These are phyloP conservation scores for Trypoxylon attenuatum DNA, from an alignment of 2,888 invertebrate species.

Conservation along the genomic window DNA sequence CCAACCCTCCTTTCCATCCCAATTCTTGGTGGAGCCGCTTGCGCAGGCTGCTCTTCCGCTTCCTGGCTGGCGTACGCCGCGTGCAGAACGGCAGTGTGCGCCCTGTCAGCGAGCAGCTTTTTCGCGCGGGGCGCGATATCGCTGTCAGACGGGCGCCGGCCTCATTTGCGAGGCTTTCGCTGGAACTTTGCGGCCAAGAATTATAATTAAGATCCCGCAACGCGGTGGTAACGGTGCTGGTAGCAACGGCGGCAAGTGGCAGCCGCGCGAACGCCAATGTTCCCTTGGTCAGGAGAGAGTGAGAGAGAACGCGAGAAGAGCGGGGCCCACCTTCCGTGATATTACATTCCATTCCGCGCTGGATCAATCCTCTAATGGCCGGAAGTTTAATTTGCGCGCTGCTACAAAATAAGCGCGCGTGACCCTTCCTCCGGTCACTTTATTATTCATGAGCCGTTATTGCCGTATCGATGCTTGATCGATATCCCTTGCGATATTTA, in stretches of 20 bases:
- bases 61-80: neutral
- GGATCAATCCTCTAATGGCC: slow-evolving; percentile 70
- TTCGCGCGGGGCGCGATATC: slow-evolving; percentile 53
- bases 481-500: no score
- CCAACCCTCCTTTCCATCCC: neutral
- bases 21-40: neutral
- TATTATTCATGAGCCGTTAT: slow-evolving; percentile 51
- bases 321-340: slow-evolving; percentile 60
- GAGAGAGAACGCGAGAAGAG: slow-evolving; percentile 24
- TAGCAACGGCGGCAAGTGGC: no score
- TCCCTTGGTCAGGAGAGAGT: no score
- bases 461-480: slow-evolving; percentile 32
- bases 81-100: neutral
- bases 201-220: slow-evolving; percentile 71
- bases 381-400: slow-evolving; percentile 67
- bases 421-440: slow-evolving; percentile 18
- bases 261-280: no score
- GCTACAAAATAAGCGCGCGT: slow-evolving; percentile 61
- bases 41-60: neutral
- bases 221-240: slow-evolving; percentile 43
- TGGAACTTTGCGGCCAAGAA: slow-evolving; percentile 70
- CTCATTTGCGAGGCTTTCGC: slow-evolving; percentile 69
- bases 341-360: slow-evolving; percentile 69
- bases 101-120: slow-evolving; percentile 35
- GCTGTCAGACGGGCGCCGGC: slow-evolving; percentile 68